A percentile compares a stretch with the other conserved stretches of the same genome.
These are phyloP conservation scores for Drosophila fungiperda DNA, from an alignment of 2,888 invertebrate genomes.

Conservation along the genomic window DNA sequence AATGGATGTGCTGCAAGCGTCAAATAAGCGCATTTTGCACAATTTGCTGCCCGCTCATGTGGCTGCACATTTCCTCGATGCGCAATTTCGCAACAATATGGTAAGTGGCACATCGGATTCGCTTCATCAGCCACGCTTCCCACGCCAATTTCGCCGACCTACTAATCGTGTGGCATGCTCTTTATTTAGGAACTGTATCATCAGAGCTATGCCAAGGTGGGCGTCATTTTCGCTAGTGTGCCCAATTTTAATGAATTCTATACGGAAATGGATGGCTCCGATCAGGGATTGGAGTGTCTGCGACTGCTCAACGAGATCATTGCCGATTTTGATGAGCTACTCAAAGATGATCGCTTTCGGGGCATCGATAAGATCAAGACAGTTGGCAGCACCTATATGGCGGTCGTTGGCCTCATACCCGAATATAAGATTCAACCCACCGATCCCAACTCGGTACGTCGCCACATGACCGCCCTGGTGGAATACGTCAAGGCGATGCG, in stretches of 20 bases:
- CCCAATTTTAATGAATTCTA: constrained; percentile 98
- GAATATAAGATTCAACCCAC: constrained; percentile 85
- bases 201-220: constrained; percentile 95
- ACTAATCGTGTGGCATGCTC: neutral
- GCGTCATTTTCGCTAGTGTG: constrained; percentile 96
- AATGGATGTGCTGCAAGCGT: constrained; percentile 96
- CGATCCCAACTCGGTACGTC: constrained; percentile 88
- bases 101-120: constrained; percentile 84
- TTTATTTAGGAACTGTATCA: constrained; percentile 93
- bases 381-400: constrained; percentile 97
- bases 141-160: neutral
- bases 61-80: constrained; percentile 95
- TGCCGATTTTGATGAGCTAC: constrained; percentile 96
- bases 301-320: constrained; percentile 96
- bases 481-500: constrained; percentile 96
- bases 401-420: constrained; percentile 95
- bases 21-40: constrained; percentile 94
- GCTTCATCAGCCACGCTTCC: neutral
- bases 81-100: constrained; percentile 95
- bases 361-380: constrained; percentile 97
- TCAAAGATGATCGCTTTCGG: constrained; percentile 93
- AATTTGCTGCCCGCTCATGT: constrained; percentile 96
- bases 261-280: constrained; percentile 95
- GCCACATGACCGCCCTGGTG: constrained; percentile 91
- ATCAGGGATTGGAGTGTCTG: constrained; percentile 95